Base-by-base conservation (phyloP, 2,888 invertebrate genomes). In the Ctenicera cuprea region DNA sequence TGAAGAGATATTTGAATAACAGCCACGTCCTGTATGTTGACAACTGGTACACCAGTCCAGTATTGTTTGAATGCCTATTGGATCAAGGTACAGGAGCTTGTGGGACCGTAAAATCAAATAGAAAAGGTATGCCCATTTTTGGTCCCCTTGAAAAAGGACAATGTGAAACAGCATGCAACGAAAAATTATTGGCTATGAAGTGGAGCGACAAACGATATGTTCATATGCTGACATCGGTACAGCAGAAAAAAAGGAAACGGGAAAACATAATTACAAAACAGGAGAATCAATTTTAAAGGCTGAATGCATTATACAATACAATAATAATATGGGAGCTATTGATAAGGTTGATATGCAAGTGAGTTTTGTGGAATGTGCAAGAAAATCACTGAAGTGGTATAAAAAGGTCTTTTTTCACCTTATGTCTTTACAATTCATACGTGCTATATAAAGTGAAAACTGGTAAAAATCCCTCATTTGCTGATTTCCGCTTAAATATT, bases 151-250 rank as follows among this genome's bases (percentile, higher is more conserved):
- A 16, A 76, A 76, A 66, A 70, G 79, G 33, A 66, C 57, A 30
- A 73, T 65, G 63, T 72, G 7, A 16, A 18, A 71, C 20, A 69
- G 76, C 50, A 57, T 4, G 3, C 45, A 61, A 70, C 50, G 48
- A 72, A 33, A 73, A 73, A 50, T 33, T 83, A 22, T 14, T 82
- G 18, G 79, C 78, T 5, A 57, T 82, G 43, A 83, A 84, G 77
- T 83, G 83, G 82, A 63, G 71, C 38, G 82, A 85, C 62, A 83
- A 82, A 68, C 57, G 80, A 54, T 79, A 82, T 38, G 81, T 83
- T 5, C 48, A 67, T 48, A 80, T 80, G 78, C 73, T 80, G 22
- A 76, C 79, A 61, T 80, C 78, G 33, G 69, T 77, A 62, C 69
- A 62, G 65, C 62, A 43, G 50, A 76, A 68, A 74, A 78, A 48